These are phyloP conservation scores for Cylas formicarius DNA, from an alignment of 1,140 invertebrate genomes.

Conservation along the genomic window DNA sequence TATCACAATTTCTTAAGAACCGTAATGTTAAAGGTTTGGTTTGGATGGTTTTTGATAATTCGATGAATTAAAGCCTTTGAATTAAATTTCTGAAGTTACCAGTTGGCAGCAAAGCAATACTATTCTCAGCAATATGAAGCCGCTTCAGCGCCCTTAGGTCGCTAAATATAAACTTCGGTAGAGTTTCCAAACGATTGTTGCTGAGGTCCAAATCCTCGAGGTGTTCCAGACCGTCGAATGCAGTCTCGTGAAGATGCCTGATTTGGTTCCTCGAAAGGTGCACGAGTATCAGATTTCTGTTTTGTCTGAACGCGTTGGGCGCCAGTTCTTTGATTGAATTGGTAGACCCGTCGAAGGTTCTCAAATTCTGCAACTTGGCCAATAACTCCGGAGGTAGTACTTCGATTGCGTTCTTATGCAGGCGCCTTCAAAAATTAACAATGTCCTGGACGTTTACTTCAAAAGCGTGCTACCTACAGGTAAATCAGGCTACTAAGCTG, in stretches of 20 bases:
- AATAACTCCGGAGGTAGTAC: conserved; percentile 61
- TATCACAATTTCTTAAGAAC: too few relatives aligned
- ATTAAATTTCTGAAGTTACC: too few relatives aligned
- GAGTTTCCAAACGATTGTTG: conserved; percentile 43
- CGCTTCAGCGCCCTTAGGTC: conserved; percentile 50
- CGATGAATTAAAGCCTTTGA: too few relatives aligned
- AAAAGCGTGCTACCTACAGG: conserved; percentile 59
- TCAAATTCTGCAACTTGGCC: conserved; percentile 54
- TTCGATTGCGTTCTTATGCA: conserved; percentile 67
- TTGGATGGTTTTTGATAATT: too few relatives aligned
- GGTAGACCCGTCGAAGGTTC: conserved; percentile 65
- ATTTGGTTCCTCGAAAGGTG: conserved; percentile 57
- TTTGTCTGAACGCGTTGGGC: conserved; percentile 54
- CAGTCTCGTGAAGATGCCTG: conserved; percentile 35
- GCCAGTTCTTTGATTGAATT: conserved; percentile 60
- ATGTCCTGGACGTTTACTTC: neutral
- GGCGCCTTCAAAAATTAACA: conserved; percentile 45
- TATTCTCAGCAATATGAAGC: conserved; percentile 53
- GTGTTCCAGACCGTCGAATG: conserved; percentile 41
- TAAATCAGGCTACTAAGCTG: conserved; percentile 62
- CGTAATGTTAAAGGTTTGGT: too few relatives aligned
- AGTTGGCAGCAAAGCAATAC: conserved; percentile 38
- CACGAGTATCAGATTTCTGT: conserved; percentile 55
- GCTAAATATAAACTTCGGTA: conserved; percentile 50
- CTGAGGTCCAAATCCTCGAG: conserved; percentile 48